A percentile compares a stretch with the other conserved stretches of the same genome.
phyloP scores from a whole-genome alignment of 2,797 vertebrate genomes.

The Rhinichthys osculus region DNA sequence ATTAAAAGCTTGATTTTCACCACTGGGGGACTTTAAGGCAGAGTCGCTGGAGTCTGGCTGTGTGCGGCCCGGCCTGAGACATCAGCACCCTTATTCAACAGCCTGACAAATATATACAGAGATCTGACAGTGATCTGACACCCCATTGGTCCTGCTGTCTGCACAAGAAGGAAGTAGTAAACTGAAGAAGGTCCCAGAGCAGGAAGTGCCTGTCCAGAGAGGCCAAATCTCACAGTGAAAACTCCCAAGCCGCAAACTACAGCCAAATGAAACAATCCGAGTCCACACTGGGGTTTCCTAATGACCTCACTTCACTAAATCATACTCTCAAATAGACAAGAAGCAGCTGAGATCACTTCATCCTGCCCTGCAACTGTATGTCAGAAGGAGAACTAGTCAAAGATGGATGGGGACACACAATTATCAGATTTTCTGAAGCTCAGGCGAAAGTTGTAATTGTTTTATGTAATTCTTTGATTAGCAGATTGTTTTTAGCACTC shows the following conservation, averaged over 20 bases:
- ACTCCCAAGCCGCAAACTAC: constrained; percentile 46
- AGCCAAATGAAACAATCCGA: constrained; percentile 63
- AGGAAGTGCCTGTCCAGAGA: constrained; percentile 78
- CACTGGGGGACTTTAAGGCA: neutral
- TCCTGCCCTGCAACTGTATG: neutral
- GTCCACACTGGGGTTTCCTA: constrained; percentile 58
- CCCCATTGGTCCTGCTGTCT: constrained; percentile 71
- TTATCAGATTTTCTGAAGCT: neutral
- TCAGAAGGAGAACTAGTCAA: neutral
- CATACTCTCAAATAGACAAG: constrained; percentile 37
- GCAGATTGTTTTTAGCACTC: neutral
- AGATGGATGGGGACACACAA: neutral
- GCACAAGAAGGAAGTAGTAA: constrained; percentile 87
- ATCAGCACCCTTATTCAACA: constrained; percentile 79
- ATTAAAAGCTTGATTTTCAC: too few relatives aligned
- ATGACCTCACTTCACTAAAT: constrained; percentile 48
- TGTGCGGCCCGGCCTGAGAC: constrained; percentile 61
- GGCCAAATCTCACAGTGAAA: constrained; percentile 78
- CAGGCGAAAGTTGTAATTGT: neutral
- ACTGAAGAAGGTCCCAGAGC: constrained; percentile 75
- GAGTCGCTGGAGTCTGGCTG: constrained; percentile 52
- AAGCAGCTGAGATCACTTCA: constrained; percentile 13
- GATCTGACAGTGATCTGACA: constrained; percentile 40
- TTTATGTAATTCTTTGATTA: neutral
- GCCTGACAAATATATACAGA: constrained; percentile 75